phyloP scores from a whole-genome alignment of 53 echinoderm and acorn worm species.

The Holothuria leucospilota region DNA sequence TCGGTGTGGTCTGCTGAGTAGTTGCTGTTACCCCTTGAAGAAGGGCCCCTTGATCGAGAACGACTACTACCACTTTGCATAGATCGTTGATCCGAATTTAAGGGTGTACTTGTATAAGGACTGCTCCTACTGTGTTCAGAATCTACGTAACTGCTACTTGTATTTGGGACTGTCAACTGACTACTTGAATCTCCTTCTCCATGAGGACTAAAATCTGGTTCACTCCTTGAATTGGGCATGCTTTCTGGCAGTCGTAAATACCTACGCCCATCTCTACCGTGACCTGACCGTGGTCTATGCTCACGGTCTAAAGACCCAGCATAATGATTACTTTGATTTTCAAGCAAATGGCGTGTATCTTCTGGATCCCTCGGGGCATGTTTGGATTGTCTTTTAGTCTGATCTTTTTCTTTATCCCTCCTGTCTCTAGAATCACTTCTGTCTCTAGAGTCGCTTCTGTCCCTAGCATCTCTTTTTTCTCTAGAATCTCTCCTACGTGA shows the following conservation, averaged over 20 bases:
- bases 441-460: too few species aligned
- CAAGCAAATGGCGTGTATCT: not conserved
- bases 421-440: too few species aligned
- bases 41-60: not conserved
- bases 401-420: too few species aligned
- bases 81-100: conserved; percentile 1
- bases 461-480: too few species aligned
- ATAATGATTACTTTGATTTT: not conserved
- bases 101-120: conserved; percentile 23
- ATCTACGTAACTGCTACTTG: conserved; percentile 6
- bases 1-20: not conserved
- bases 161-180: not conserved
- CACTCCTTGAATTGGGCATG: conserved; percentile 11
- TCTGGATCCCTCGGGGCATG: too few species aligned
- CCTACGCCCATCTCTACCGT: not conserved
- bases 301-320: conserved; percentile 23
- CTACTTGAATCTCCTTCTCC: conserved; percentile 16
- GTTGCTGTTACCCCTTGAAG: not conserved
- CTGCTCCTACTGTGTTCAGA: not conserved
- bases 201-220: conserved; percentile 31
- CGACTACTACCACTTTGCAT: not conserved
- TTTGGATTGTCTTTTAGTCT: too few species aligned
- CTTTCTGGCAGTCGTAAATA: not conserved
- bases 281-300: not conserved
- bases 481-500: too few species aligned